Evolutionary conservation across 2,113 vertebrate species (phyloP), one percentile per base, ranked within the genome.

Genomic region (Helogale parvula): DNA sequence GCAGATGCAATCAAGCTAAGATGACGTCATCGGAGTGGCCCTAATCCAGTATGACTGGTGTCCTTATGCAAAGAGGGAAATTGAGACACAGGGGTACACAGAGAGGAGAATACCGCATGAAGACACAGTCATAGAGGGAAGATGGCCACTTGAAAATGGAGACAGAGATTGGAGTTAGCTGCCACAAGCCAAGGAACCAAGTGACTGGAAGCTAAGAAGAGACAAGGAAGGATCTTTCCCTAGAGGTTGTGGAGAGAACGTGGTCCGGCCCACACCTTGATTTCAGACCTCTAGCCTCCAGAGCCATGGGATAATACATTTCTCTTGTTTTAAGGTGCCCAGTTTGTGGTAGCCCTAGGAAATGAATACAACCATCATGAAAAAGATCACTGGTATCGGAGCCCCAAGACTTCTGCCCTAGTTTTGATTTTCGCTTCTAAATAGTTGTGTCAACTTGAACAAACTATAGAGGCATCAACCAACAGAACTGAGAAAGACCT

Each of bases 341-440:
- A 25, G 23, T 57, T 54, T 52, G 52, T 13, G 33, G 31, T n/a
- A 52, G 57, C n/a, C 68, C 41, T 35, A 57, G 35, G 21, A 82
- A 94, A 82, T 4, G 2, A 47, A 25, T 13, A 23, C 3, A 21
- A 41, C n/a, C 7, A 50, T 4, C 65, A 23, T 50, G 69, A 41
- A 50, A 41, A 90, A 80, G 68, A 66, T 84, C 65, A 8, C 6
- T 33, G 33, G 19, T 29, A 10, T 11, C 17, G 9, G 79, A 81
- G 8, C 5, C 29, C n/a, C 38, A 72, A 79, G 80, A 83, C 21
- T 21, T 38, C 27, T 33, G 14, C 79, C 72, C 31, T 65, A 15
- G 29, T 88, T 88, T 97, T 95, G 33, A 90, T 41, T 65, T 65
- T 94, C 47, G 14, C 9, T 81, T 76, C 54, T 71, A 65, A 50